Percentiles rank a stretch among this genome's conserved stretches.
phyloP scores from a whole-genome alignment of 2,888 invertebrate species.

The Polydrusus pterygomalis region DNA sequence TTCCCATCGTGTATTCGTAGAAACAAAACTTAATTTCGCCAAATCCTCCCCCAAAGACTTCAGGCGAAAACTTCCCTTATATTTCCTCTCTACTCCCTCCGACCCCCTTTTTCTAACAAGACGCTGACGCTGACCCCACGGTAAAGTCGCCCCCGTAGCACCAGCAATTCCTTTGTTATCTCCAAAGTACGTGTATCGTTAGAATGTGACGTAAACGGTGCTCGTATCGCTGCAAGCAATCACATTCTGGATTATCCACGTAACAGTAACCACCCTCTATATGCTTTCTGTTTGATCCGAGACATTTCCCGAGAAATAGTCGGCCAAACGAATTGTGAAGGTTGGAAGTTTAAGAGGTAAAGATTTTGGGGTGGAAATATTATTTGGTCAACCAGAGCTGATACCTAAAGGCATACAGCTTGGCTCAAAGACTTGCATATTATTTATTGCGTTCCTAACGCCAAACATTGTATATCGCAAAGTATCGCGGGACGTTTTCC shows the following conservation, averaged over 20 bases:
- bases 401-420: constrained; percentile 71
- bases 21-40: constrained; percentile 56
- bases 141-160: constrained; percentile 62
- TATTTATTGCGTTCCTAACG: constrained; percentile 72
- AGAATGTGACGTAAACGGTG: constrained; percentile 61
- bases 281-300: constrained; percentile 73
- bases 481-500: constrained; percentile 58
- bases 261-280: constrained; percentile 72
- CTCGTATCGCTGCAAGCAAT: constrained; percentile 30
- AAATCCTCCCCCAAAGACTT: constrained; percentile 53
- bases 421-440: constrained; percentile 73
- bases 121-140: constrained; percentile 63
- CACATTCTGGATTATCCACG: constrained; percentile 64
- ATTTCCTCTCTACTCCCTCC: constrained; percentile 6
- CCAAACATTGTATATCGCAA: constrained; percentile 70
- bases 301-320: constrained; percentile 69
- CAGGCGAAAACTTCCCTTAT: constrained; percentile 21
- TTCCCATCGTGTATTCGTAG: constrained; percentile 53
- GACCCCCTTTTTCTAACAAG: constrained; percentile 48
- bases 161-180: constrained; percentile 72
- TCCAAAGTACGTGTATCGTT: constrained; percentile 64
- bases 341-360: constrained; percentile 16
- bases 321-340: constrained; percentile 62
- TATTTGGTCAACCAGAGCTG: constrained; percentile 65
- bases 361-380: constrained; percentile 18